Evolutionary conservation across 2,888 invertebrate genomes (phyloP).

Genomic region (Erebia aethiops): DNA sequence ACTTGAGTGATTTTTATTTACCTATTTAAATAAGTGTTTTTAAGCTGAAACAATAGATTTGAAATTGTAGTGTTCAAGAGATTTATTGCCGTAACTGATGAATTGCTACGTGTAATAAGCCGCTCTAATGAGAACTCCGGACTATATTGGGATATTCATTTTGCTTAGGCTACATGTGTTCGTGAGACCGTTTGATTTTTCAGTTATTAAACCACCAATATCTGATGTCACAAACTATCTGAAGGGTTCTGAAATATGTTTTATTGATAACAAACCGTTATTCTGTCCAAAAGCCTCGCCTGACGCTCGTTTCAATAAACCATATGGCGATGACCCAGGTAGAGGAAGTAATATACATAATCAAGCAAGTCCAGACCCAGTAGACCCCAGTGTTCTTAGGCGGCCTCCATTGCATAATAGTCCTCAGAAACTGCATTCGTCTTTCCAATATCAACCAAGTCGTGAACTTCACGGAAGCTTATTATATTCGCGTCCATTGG

Average conservation of each 20-base stretch:
- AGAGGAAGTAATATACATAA: neutral
- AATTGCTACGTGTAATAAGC: conserved; percentile 5
- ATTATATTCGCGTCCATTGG: conserved; percentile 7
- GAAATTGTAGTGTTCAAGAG: conserved; percentile 4
- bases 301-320: neutral
- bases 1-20: conserved; percentile 9
- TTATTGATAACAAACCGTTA: conserved; percentile 5
- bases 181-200: conserved; percentile 8
- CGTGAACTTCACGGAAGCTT: conserved; percentile 4
- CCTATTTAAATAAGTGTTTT: conserved; percentile 5
- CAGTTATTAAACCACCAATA: neutral
- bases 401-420: neutral
- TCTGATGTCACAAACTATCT: conserved; percentile 1
- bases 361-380: neutral
- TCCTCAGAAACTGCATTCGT: neutral
- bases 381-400: neutral
- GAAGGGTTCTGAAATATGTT: conserved; percentile 12
- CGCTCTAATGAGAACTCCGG: conserved; percentile 14
- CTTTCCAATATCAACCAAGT: neutral
- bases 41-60: conserved; percentile 2
- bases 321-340: neutral
- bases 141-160: conserved; percentile 1
- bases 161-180: neutral
- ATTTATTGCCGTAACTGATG: conserved; percentile 19
- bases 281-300: neutral